Conservation (phyloP, 2,888 invertebrate species). For the Trichogramma dendrolimi region DNA sequence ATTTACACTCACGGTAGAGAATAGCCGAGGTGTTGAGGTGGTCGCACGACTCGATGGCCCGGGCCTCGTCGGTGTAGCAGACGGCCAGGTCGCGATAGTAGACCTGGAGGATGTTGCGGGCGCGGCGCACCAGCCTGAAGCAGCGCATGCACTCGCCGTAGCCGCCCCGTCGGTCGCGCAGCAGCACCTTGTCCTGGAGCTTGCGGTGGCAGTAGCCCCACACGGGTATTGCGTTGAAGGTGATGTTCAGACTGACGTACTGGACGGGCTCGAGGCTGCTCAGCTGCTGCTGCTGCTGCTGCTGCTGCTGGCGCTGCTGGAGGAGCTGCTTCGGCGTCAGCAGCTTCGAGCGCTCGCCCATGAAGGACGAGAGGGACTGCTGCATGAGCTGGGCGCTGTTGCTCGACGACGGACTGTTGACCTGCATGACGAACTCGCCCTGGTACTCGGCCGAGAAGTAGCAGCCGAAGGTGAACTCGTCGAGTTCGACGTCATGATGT, state of each 20-base stretch:
- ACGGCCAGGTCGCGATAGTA: slow-evolving; percentile 59
- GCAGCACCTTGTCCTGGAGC: slow-evolving; percentile 60
- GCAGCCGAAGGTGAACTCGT: slow-evolving; percentile 53
- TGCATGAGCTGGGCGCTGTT: too few relatives aligned
- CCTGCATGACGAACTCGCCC: slow-evolving; percentile 63
- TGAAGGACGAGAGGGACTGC: too few relatives aligned
- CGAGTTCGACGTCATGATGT: slow-evolving; percentile 31
- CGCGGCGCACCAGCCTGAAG: slow-evolving; percentile 58
- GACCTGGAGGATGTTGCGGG: slow-evolving; percentile 61
- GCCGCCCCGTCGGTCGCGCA: slow-evolving; percentile 53
- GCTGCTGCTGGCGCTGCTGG: slow-evolving; percentile 25
- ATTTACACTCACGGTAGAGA: slow-evolving; percentile 58
- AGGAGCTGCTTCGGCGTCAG: slow-evolving; percentile 45
- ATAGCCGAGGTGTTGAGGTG: slow-evolving; percentile 51
- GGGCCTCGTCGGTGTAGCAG: slow-evolving; percentile 61
- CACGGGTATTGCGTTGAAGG: slow-evolving; percentile 62
- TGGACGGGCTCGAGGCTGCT: slow-evolving; percentile 51
- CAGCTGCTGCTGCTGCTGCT: slow-evolving; percentile 3
- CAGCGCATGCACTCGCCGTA: slow-evolving; percentile 61
- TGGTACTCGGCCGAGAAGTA: slow-evolving; percentile 65
- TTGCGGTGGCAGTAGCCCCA: slow-evolving; percentile 64
- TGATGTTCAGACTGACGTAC: slow-evolving; percentile 61
- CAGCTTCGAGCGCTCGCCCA: slow-evolving; percentile 29
- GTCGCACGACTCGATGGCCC: slow-evolving; percentile 58
- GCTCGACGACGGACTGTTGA: slow-evolving; percentile 31